A percentile compares a stretch with the other conserved stretches of the same genome.
Conservation (phyloP, 2,113 vertebrate species). For the Laticauda colubrina region DNA sequence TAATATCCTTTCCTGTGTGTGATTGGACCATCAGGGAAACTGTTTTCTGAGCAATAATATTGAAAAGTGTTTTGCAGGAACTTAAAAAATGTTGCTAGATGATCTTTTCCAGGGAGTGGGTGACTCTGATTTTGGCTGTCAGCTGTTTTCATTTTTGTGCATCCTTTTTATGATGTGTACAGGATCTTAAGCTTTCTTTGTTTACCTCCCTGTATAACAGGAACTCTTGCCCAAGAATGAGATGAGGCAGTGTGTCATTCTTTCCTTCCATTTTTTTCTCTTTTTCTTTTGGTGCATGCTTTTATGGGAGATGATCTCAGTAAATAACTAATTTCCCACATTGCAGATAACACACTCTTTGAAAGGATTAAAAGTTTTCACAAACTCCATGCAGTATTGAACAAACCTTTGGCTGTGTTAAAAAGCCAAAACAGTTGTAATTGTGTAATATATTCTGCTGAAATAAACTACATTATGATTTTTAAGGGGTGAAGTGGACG, state of each 20-base stretch:
- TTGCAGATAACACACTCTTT: background rate
- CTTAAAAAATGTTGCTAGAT: too few species aligned
- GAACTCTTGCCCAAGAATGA: background rate
- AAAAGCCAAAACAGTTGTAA: background rate
- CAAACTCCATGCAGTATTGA: background rate
- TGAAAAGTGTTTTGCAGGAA: too few species aligned
- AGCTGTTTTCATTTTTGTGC: background rate
- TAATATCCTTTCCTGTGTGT: too few species aligned
- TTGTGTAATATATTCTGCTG: background rate
- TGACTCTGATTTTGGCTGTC: too few species aligned
- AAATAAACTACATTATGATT: background rate
- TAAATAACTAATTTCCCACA: background rate
- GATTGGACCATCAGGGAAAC: too few species aligned
- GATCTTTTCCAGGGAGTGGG: too few species aligned
- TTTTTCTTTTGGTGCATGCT: background rate
- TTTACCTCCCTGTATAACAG: background rate
- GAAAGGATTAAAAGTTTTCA: background rate
- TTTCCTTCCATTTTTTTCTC: background rate
- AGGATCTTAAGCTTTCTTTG: background rate
- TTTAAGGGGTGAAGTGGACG: background rate
- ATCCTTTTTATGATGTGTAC: background rate
- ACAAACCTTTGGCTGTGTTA: background rate
- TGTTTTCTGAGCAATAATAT: too few species aligned
- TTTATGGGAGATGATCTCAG: background rate
- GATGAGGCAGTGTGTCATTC: background rate